phyloP scores from a whole-genome alignment of 2,888 invertebrate genomes.

The Xestobium rufovillosum region DNA sequence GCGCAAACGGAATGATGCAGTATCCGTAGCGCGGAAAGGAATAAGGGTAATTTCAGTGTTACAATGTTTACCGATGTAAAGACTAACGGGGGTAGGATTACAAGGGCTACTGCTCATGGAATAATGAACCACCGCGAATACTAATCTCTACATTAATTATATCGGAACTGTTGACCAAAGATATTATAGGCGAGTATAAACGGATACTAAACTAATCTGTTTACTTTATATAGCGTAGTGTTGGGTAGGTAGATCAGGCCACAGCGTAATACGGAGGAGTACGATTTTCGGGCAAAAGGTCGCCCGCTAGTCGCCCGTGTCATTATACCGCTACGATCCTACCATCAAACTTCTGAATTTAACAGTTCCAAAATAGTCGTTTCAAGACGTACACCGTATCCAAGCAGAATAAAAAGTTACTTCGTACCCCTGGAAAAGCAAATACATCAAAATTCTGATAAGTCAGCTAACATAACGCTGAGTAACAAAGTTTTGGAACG shows the following conservation, averaged over 20 bases:
- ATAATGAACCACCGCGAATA: constrained; percentile 33
- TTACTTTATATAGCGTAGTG: constrained; percentile 37
- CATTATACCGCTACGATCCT: too few species aligned
- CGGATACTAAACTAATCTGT: constrained; percentile 39
- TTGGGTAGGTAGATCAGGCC: constrained; percentile 27
- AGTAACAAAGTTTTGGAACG: too few species aligned
- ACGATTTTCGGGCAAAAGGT: too few species aligned
- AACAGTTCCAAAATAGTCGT: constrained; percentile 1
- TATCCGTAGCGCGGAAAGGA: too few species aligned
- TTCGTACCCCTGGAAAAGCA: too few species aligned
- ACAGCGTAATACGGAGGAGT: constrained; percentile 16
- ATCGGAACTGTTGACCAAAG: constrained; percentile 39
- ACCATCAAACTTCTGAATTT: constrained; percentile 3
- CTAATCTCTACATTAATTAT: constrained; percentile 39
- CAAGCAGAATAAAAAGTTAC: too few species aligned
- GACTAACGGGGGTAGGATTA: constrained; percentile 14
- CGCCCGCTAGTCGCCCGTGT: constrained; percentile 4
- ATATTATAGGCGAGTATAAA: constrained; percentile 36
- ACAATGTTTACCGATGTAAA: too few species aligned
- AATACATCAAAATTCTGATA: too few species aligned
- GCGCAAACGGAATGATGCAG: too few species aligned
- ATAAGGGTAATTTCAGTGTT: too few species aligned
- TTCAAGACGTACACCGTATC: too few species aligned
- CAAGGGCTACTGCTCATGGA: constrained; percentile 22
- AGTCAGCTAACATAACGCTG: too few species aligned